Percentiles rank a stretch among this genome's conserved stretches.
phyloP scores from a whole-genome alignment of 2,797 vertebrate species.

The Pitangus sulphuratus region DNA sequence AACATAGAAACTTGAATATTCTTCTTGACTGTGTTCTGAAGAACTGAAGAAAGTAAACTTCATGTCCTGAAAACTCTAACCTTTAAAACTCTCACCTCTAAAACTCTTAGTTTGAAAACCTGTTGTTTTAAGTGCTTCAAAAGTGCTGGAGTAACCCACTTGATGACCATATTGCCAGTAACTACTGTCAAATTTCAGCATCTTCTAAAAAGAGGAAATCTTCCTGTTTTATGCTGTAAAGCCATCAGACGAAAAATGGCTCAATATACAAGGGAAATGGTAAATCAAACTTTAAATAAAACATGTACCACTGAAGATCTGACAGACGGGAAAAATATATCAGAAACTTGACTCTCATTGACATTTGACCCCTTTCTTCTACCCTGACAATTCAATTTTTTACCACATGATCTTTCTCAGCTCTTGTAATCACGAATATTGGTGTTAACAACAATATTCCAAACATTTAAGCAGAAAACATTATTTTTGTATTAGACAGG shows the following conservation, averaged over 20 bases:
- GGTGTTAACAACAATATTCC: not conserved
- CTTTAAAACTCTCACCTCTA: not conserved
- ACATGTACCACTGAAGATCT: not conserved
- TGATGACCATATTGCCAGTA: not conserved
- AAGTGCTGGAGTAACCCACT: not conserved
- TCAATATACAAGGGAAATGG: not conserved
- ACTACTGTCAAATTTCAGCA: not conserved
- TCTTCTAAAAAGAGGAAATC: not conserved
- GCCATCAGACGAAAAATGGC: accelerated
- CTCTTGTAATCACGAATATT: not conserved
- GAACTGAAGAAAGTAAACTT: not conserved
- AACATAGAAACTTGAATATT: not conserved
- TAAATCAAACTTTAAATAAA: conserved; percentile 37
- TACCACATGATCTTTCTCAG: not conserved
- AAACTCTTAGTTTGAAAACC: not conserved
- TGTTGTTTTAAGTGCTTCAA: not conserved
- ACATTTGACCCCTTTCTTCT: not conserved
- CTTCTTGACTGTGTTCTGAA: not conserved
- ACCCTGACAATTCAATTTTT: not conserved
- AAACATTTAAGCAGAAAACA: not conserved
- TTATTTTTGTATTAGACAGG: not conserved
- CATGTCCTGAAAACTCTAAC: not conserved
- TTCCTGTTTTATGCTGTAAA: not conserved
- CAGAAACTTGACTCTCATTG: not conserved
- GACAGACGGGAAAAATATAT: not conserved